Conservation (phyloP, 2,797 vertebrate species). For the Channallabes apus region DNA sequence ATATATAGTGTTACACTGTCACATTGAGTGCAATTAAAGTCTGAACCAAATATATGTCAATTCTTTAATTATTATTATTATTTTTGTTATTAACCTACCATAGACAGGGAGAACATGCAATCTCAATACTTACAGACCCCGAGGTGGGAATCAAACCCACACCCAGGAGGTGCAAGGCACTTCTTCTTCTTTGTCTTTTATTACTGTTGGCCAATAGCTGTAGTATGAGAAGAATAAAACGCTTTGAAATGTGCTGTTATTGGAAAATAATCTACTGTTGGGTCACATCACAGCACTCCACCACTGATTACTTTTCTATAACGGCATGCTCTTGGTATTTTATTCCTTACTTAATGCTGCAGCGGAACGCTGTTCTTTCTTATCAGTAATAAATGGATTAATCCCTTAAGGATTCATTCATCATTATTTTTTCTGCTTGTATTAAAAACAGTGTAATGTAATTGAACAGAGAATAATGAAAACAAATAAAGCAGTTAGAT, state of each 20-base stretch:
- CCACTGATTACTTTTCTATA: background rate
- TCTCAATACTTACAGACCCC: too few relatives aligned
- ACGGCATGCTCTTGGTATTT: background rate
- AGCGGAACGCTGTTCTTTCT: background rate
- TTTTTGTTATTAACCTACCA: too few relatives aligned
- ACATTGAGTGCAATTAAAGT: too few relatives aligned
- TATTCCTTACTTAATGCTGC: too few relatives aligned
- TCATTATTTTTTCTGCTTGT: background rate
- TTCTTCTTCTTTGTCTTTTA: too few relatives aligned
- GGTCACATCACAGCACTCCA: background rate
- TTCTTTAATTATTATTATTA: too few relatives aligned
- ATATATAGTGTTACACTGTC: too few relatives aligned
- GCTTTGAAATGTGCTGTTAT: background rate
- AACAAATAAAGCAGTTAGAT: background rate
- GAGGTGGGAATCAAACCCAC: too few relatives aligned
- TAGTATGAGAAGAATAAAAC: background rate
- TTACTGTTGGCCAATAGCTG: too few relatives aligned
- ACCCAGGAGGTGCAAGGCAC: too few relatives aligned
- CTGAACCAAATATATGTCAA: background rate
- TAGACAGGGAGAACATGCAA: too few relatives aligned
- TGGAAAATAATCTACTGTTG: background rate
- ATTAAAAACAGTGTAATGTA: background rate
- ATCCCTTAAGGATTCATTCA: background rate
- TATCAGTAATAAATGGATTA: slow-evolving; percentile 1
- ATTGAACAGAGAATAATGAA: slow-evolving; percentile 1